Evolutionary conservation across 2,113 vertebrate species (phyloP).

Genomic region (Pleuronectes platessa): DNA sequence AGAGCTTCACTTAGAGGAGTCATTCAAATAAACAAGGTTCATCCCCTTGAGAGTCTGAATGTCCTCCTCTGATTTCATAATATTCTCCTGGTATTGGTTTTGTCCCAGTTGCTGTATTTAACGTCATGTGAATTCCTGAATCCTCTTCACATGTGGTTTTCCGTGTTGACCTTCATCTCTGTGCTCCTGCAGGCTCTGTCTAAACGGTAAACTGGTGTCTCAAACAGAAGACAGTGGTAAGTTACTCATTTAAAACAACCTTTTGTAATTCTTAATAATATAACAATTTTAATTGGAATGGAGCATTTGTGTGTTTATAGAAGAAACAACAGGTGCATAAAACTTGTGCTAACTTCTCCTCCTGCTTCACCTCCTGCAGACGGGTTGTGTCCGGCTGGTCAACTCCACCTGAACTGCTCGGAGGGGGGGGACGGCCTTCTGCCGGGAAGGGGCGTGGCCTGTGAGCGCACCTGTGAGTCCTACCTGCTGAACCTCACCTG

Average conservation of each 20-base stretch:
- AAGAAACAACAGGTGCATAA: neutral
- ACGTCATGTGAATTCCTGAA: no score
- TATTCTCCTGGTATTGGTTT: no score
- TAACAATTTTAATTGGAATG: no score
- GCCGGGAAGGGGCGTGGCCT: constrained; percentile 81
- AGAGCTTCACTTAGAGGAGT: no score
- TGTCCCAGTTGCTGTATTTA: no score
- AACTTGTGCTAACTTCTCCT: neutral
- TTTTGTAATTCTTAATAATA: neutral
- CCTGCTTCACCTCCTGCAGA: constrained; percentile 64
- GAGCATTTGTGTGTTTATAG: no score
- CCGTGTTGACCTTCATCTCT: neutral
- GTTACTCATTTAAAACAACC: constrained; percentile 25
- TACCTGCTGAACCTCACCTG: constrained; percentile 92
- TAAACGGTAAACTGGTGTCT: constrained; percentile 89
- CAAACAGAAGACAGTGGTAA: constrained; percentile 83
- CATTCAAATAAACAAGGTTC: no score
- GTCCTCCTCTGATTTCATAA: no score
- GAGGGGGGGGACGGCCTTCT: constrained; percentile 63
- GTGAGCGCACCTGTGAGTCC: constrained; percentile 92
- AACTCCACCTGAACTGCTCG: constrained; percentile 91
- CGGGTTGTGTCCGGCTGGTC: constrained; percentile 85
- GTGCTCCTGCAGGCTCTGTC: constrained; percentile 86
- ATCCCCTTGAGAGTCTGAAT: no score
- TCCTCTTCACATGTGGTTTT: neutral